Percentiles rank a stretch among this genome's conserved stretches.
Conservation (phyloP, 1,140 invertebrate genomes). For the Apis laboriosa region DNA sequence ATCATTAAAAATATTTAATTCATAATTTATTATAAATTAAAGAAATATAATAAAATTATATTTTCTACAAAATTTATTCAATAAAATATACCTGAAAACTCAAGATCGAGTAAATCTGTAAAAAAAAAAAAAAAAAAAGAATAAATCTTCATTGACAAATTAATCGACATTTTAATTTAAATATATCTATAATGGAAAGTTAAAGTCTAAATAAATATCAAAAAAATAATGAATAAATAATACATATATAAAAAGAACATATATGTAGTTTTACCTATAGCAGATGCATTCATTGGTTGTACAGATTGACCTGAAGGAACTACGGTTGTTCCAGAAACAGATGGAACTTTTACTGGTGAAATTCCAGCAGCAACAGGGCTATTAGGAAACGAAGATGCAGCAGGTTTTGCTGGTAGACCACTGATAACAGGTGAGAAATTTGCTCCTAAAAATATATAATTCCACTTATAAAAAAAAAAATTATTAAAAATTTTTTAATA, state of each 20-base stretch:
- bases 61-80: constrained; percentile 41
- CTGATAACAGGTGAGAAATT: constrained; percentile 72
- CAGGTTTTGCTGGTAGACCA: constrained; percentile 77
- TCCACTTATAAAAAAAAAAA: constrained; percentile 13
- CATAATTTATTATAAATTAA: constrained; percentile 10
- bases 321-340: constrained; percentile 50
- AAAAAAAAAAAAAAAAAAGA: constrained; percentile 69
- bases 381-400: constrained; percentile 78
- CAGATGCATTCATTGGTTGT: constrained; percentile 66
- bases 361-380: constrained; percentile 72
- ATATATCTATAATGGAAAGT: not conserved
- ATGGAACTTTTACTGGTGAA: constrained; percentile 66
- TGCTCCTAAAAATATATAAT: constrained; percentile 66
- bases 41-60: constrained; percentile 3
- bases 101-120: constrained; percentile 75
- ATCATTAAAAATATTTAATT: not conserved
- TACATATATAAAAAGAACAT: not conserved
- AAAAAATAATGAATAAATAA: not conserved
- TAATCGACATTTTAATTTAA: not conserved
- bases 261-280: constrained; percentile 66
- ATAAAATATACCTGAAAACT: constrained; percentile 70
- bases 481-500: not conserved
- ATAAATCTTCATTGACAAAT: constrained; percentile 39
- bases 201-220: not conserved
- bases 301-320: constrained; percentile 67